Evolutionary conservation across 2,888 invertebrate genomes (phyloP).

Genomic region (Harpalus rufipes): DNA sequence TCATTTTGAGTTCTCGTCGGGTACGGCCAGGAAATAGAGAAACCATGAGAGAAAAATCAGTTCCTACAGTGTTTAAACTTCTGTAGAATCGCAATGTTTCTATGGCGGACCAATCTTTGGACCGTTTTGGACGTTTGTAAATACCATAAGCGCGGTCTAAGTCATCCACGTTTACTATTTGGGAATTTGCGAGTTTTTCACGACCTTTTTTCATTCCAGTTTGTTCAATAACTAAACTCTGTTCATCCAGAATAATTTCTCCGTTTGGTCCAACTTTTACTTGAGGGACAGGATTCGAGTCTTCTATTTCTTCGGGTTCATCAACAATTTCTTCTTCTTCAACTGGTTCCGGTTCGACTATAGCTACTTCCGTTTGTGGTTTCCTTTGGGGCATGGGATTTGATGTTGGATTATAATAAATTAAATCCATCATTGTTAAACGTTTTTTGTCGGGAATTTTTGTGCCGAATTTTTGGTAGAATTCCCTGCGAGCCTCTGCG

Average conservation of each 20-base stretch:
- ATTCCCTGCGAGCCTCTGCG: constrained; percentile 79
- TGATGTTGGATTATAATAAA: constrained; percentile 91
- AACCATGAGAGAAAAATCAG: constrained; percentile 95
- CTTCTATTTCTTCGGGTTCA: constrained; percentile 70
- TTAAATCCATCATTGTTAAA: constrained; percentile 94
- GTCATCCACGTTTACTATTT: constrained; percentile 84
- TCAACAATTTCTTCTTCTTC: constrained; percentile 69
- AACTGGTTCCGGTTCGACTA: not conserved
- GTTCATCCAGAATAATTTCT: constrained; percentile 90
- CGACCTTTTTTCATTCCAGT: constrained; percentile 82
- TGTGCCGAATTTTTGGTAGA: constrained; percentile 78
- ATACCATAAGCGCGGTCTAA: constrained; percentile 80
- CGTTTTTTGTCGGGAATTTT: constrained; percentile 81
- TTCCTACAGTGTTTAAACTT: constrained; percentile 92
- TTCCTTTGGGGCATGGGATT: constrained; percentile 82
- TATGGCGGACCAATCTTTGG: constrained; percentile 86
- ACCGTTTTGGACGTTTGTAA: constrained; percentile 83
- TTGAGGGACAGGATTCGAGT: constrained; percentile 86
- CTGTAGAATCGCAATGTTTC: constrained; percentile 96
- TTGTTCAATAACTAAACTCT: constrained; percentile 89
- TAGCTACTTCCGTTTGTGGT: constrained; percentile 70
- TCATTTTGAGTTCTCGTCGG: constrained; percentile 91
- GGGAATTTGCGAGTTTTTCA: constrained; percentile 82
- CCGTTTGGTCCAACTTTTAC: constrained; percentile 93
- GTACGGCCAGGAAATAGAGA: constrained; percentile 88